Conservation (phyloP, 92 coral and sea anemone species). For the Porites cylindrica region DNA sequence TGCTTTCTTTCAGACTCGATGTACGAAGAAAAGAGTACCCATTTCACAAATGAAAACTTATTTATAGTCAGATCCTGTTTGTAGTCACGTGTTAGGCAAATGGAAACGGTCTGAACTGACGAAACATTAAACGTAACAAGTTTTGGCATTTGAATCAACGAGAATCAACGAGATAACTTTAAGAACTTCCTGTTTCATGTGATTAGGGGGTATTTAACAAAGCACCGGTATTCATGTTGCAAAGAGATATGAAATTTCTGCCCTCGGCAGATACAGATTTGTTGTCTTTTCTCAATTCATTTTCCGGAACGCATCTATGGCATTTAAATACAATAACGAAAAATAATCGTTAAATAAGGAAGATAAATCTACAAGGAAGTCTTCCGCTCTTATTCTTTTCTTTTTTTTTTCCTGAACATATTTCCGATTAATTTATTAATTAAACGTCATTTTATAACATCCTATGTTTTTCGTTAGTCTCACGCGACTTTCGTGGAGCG, state of each 20-base stretch:
- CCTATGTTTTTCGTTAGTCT: not conserved
- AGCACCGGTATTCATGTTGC: conserved; percentile 32
- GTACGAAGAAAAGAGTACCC: no score
- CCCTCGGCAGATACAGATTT: conserved; percentile 37
- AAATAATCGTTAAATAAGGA: conserved; percentile 1
- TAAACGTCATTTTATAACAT: not conserved
- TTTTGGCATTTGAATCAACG: not conserved
- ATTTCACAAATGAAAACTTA: no score
- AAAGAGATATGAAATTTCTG: conserved; percentile 37
- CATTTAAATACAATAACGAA: not conserved
- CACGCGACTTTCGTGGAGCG: not conserved
- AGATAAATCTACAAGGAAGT: conserved; percentile 7
- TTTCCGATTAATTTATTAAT: not conserved
- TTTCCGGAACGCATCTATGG: conserved; percentile 7
- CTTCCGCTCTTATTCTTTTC: not conserved
- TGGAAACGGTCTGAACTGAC: not conserved
- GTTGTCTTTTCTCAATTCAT: conserved; percentile 34
- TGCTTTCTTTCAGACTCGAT: no score
- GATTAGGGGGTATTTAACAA: conserved; percentile 31
- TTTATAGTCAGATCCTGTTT: not conserved
- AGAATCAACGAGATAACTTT: conserved; percentile 31
- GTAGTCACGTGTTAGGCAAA: not conserved
- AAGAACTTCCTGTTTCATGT: conserved; percentile 42
- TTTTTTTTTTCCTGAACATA: not conserved
- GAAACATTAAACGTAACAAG: conserved; percentile 33